Percentiles rank a stretch among this genome's conserved stretches.
These are phyloP conservation scores for Sturmia bella DNA, from an alignment of 2,888 invertebrate species.

Conservation along the genomic window DNA sequence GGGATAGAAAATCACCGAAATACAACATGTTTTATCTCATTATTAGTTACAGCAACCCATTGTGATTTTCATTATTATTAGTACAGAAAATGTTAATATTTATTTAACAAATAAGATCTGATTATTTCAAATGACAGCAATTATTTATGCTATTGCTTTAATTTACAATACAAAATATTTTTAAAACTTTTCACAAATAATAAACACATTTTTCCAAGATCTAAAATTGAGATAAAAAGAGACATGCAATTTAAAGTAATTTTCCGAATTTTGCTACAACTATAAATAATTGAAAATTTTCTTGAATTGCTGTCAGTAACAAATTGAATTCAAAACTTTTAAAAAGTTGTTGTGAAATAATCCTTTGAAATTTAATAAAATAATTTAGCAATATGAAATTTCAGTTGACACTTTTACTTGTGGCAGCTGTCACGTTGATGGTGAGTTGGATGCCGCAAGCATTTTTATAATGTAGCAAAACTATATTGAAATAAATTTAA, in stretches of 20 bases:
- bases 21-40: too few relatives aligned
- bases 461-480: neutral
- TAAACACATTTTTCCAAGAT: slow-evolving; percentile 29
- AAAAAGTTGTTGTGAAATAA: slow-evolving; percentile 26
- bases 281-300: slow-evolving; percentile 62
- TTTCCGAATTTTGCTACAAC: slow-evolving; percentile 23
- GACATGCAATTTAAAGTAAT: slow-evolving; percentile 51
- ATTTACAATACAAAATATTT: slow-evolving; percentile 24
- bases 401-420: slow-evolving; percentile 51
- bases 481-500: neutral
- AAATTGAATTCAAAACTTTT: slow-evolving; percentile 41
- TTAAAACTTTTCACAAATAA: slow-evolving; percentile 1
- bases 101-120: slow-evolving; percentile 12
- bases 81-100: neutral
- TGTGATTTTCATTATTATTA: slow-evolving; percentile 6
- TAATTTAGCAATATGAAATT: slow-evolving; percentile 55
- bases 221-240: slow-evolving; percentile 37
- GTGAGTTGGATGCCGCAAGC: slow-evolving; percentile 17
- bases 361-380: neutral
- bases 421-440: slow-evolving; percentile 51
- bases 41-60: neutral
- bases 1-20: too few relatives aligned
- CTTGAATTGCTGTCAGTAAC: slow-evolving; percentile 43
- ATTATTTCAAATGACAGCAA: slow-evolving; percentile 32
- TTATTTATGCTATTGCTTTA: slow-evolving; percentile 17